These are phyloP conservation scores for Microtus oregoni DNA, from an alignment of 2,113 vertebrate species.

Conservation along the genomic window DNA sequence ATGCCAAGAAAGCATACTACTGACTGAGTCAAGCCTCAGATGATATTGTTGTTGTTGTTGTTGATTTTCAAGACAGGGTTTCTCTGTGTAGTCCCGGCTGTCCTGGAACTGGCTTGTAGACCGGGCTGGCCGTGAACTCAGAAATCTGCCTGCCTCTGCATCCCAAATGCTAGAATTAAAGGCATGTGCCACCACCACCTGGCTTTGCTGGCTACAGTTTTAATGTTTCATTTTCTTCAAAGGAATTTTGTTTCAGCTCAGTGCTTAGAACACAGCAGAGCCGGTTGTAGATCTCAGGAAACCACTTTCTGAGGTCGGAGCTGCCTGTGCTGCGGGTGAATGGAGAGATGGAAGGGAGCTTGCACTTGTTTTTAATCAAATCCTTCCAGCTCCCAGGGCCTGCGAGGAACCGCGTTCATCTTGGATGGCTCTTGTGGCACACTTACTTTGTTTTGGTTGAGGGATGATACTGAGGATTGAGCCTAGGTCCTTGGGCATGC, in stretches of 20 bases:
- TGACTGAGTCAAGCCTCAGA: neutral
- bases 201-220: neutral
- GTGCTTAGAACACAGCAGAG: neutral
- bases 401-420: neutral
- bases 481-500: neutral
- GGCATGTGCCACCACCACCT: neutral
- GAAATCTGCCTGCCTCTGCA: neutral
- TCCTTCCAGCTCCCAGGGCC: neutral
- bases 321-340: neutral
- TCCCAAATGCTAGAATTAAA: neutral
- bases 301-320: neutral
- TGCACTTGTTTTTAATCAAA: constrained; percentile 49
- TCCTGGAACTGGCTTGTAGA: neutral
- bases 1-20: neutral
- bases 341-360: neutral
- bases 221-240: neutral
- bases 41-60: neutral
- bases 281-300: constrained; percentile 1
- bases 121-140: neutral
- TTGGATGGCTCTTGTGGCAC: constrained; percentile 22
- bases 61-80: neutral
- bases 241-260: neutral
- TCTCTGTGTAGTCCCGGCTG: neutral
- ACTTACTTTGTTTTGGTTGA: neutral
- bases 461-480: neutral